Conservation (phyloP, 2,113 vertebrate genomes). For the Amphilophus citrinellus region DNA sequence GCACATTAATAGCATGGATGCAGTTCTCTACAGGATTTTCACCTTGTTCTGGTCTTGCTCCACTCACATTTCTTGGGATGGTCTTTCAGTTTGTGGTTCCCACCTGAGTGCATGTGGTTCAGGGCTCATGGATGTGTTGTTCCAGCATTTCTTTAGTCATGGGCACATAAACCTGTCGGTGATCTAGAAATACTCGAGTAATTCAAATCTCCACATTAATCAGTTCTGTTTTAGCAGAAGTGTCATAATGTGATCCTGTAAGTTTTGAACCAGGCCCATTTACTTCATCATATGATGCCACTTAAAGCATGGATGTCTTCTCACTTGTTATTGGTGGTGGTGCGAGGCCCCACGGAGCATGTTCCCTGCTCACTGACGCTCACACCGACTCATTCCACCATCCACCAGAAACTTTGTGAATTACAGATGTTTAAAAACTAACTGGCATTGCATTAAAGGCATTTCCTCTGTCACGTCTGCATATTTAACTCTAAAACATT, state of each 20-base stretch:
- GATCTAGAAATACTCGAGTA: neutral
- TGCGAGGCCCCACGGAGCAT: slow-evolving; percentile 50
- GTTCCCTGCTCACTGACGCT: slow-evolving; percentile 57
- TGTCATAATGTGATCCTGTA: slow-evolving; percentile 7
- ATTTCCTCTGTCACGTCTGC: slow-evolving; percentile 19
- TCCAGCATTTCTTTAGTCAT: slow-evolving; percentile 28
- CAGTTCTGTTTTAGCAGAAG: neutral
- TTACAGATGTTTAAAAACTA: slow-evolving; percentile 17
- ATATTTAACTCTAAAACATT: neutral
- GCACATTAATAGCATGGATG: slow-evolving; percentile 69
- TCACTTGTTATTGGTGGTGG: slow-evolving; percentile 38
- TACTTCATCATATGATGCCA: slow-evolving; percentile 45
- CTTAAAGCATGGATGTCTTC: slow-evolving; percentile 68
- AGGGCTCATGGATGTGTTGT: slow-evolving; percentile 63
- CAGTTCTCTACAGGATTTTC: slow-evolving; percentile 27
- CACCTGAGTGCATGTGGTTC: slow-evolving; percentile 69
- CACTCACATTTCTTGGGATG: slow-evolving; percentile 60
- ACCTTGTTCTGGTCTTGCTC: slow-evolving; percentile 61
- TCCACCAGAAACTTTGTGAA: slow-evolving; percentile 20
- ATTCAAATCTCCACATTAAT: neutral
- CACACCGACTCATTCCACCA: slow-evolving; percentile 58
- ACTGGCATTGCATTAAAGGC: slow-evolving; percentile 74
- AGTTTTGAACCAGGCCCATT: slow-evolving; percentile 41
- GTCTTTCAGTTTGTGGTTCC: slow-evolving; percentile 51
- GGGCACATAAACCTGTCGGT: slow-evolving; percentile 18